Conservation (phyloP, 2,888 invertebrate species). For the Helicoverpa assulta region DNA sequence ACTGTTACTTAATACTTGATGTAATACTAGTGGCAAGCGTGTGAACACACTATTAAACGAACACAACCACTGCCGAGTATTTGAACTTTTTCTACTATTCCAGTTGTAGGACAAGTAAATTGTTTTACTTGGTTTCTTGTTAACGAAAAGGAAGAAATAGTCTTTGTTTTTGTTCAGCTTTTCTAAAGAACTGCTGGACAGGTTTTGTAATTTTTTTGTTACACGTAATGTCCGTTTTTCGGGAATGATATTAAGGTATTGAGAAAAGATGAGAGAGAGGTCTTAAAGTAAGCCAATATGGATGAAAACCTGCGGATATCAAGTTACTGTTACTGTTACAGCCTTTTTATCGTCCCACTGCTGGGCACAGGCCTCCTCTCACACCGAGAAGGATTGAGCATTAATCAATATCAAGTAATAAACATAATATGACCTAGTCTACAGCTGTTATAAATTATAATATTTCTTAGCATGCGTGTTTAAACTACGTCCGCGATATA, state of each 20-base stretch:
- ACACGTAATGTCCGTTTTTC: no score
- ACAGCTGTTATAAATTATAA: not conserved
- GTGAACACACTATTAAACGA: constrained; percentile 34
- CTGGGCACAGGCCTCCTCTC: no score
- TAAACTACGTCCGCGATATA: not conserved
- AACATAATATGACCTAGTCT: not conserved
- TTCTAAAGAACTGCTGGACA: no score
- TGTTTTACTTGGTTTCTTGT: constrained; percentile 6
- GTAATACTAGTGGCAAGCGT: constrained; percentile 10
- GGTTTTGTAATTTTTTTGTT: no score
- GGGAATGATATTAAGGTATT: no score
- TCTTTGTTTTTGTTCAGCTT: not conserved
- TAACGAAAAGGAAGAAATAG: not conserved
- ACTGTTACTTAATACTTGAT: not conserved
- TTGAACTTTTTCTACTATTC: constrained; percentile 7
- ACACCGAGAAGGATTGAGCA: no score
- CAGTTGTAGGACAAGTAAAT: constrained; percentile 4
- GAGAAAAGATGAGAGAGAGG: no score
- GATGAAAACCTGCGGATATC: not conserved
- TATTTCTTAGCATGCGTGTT: constrained; percentile 18
- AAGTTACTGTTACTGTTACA: no score
- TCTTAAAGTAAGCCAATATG: not conserved
- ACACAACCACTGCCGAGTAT: constrained; percentile 2
- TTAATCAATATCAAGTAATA: not conserved
- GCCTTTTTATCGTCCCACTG: no score